These are phyloP conservation scores for Poeciliopsis prolifica DNA, from an alignment of 2,113 vertebrate genomes.

Conservation along the genomic window DNA sequence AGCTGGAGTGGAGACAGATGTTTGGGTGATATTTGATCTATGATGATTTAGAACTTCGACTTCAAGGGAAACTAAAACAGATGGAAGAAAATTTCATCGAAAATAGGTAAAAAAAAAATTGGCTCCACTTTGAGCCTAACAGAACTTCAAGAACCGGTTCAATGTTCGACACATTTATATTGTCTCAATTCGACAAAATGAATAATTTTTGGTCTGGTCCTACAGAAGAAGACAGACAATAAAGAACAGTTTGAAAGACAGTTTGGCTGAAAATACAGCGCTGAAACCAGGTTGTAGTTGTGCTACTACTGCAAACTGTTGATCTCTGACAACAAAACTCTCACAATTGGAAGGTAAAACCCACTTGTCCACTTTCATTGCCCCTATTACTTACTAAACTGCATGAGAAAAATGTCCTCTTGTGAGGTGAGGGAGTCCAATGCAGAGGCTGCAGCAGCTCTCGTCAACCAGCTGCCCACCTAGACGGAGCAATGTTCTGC, in stretches of 20 bases:
- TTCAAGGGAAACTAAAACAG: slow-evolving; percentile 32
- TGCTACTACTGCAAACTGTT: not conserved
- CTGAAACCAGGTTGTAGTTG: not conserved
- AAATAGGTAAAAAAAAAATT: slow-evolving; percentile 23
- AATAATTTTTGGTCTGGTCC: not conserved
- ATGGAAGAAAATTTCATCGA: slow-evolving; percentile 32
- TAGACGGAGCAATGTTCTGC: not conserved
- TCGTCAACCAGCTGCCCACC: not conserved
- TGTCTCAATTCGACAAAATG: not conserved
- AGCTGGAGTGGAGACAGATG: slow-evolving; percentile 27
- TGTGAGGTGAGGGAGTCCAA: slow-evolving; percentile 19
- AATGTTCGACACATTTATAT: not conserved
- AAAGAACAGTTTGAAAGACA: not conserved
- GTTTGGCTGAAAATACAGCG: not conserved
- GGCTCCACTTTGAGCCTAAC: not conserved
- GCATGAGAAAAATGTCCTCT: slow-evolving; percentile 10
- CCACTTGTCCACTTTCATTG: not conserved
- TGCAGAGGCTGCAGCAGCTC: not conserved
- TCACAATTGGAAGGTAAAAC: not conserved
- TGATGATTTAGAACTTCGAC: slow-evolving; percentile 33
- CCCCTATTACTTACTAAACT: slow-evolving; percentile 22
- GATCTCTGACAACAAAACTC: not conserved
- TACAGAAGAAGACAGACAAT: not conserved
- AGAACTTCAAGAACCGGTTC: slow-evolving; percentile 8
- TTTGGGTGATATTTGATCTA: slow-evolving; percentile 22